Percentiles rank a stretch among this genome's conserved stretches.
Conservation (phyloP, 1,140 invertebrate genomes). For the Macrocentrus cingulum region DNA sequence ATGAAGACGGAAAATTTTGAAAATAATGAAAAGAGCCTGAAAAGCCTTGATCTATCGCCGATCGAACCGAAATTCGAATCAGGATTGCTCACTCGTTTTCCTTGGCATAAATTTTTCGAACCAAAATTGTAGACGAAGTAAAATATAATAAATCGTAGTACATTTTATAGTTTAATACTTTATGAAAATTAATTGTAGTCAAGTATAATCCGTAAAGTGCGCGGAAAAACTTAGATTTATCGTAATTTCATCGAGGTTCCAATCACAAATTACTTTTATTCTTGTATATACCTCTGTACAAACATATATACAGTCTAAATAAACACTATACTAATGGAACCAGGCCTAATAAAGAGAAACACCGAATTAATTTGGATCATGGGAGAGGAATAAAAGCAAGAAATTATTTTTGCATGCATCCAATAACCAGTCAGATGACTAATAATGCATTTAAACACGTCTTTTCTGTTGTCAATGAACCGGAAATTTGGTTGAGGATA, state of each 20-base stretch:
- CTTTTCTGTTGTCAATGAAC: too few relatives aligned
- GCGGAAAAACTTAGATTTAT: too few relatives aligned
- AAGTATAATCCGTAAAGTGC: too few relatives aligned
- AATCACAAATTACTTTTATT: slow-evolving; percentile 29
- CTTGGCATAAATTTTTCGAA: slow-evolving; percentile 48
- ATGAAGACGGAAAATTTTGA: slow-evolving; percentile 54
- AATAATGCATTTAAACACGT: too few relatives aligned
- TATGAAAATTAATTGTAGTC: not conserved
- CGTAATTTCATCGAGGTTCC: too few relatives aligned
- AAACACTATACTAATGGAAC: slow-evolving; percentile 28
- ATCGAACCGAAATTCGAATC: slow-evolving; percentile 26
- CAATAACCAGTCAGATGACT: too few relatives aligned
- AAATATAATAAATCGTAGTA: not conserved
- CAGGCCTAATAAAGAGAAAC: slow-evolving; percentile 10
- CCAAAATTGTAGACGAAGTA: slow-evolving; percentile 42
- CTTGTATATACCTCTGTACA: slow-evolving; percentile 30
- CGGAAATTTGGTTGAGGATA: too few relatives aligned
- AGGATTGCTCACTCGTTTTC: slow-evolving; percentile 35
- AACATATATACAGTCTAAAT: slow-evolving; percentile 33
- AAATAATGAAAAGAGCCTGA: slow-evolving; percentile 57
- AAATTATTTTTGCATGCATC: too few relatives aligned
- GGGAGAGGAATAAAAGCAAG: too few relatives aligned
- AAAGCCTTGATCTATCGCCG: too few relatives aligned
- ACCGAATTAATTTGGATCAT: too few relatives aligned
- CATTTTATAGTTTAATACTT: not conserved